These are phyloP conservation scores for Aphaenogaster ashmeadi DNA, from an alignment of 1,140 invertebrate species.

Conservation along the genomic window DNA sequence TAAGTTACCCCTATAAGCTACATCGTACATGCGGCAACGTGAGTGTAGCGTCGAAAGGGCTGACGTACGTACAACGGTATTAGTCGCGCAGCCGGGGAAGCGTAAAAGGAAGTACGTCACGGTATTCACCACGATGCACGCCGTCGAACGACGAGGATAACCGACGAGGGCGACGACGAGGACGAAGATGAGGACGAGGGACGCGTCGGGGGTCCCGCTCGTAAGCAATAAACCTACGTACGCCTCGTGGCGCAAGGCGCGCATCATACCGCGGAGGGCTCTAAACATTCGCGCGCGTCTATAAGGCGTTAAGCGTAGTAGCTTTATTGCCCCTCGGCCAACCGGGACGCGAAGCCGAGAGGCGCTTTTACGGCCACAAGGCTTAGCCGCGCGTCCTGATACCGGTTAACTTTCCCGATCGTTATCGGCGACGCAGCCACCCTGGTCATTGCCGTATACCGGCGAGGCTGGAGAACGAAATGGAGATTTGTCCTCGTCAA, in stretches of 20 bases:
- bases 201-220: conserved; percentile 30
- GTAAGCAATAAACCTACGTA: conserved; percentile 71
- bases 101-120: conserved; percentile 50
- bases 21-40: conserved; percentile 12
- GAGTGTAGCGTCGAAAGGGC: conserved; percentile 9
- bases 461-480: conserved; percentile 21
- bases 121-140: background rate
- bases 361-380: conserved; percentile 67
- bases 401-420: conserved; percentile 73
- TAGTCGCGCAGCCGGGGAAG: conserved; percentile 30
- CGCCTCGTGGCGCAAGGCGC: conserved; percentile 60
- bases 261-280: conserved; percentile 67
- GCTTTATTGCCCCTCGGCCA: conserved; percentile 71
- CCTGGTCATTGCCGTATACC: conserved; percentile 50
- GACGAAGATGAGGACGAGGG: background rate
- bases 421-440: conserved; percentile 64
- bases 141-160: conserved; percentile 54
- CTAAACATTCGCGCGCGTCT: conserved; percentile 73
- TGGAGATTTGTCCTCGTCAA: conserved; percentile 48
- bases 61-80: conserved; percentile 19
- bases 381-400: conserved; percentile 70
- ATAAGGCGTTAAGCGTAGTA: conserved; percentile 74
- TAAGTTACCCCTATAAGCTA: conserved; percentile 35
- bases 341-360: conserved; percentile 51
- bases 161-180: conserved; percentile 37